phyloP scores from a whole-genome alignment of 2,113 vertebrate species.

The Ophthalmolycus amberensis region DNA sequence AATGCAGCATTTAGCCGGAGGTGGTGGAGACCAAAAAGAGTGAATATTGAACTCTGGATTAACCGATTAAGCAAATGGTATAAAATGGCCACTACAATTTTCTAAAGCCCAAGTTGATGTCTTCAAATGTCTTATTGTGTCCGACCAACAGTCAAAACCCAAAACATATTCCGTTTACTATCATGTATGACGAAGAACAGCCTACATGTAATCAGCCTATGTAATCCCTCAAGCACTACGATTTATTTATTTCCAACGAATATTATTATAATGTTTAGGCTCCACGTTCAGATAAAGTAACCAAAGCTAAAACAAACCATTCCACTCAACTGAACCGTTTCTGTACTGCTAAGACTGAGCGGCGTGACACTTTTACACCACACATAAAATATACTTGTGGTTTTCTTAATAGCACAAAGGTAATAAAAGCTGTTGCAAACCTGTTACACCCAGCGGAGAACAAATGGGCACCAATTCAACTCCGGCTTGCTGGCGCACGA shows the following conservation, averaged over 20 bases:
- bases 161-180: background rate
- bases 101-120: background rate
- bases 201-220: no score
- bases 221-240: background rate
- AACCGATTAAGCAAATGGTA: background rate
- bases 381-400: background rate
- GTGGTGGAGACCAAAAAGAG: background rate
- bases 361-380: background rate
- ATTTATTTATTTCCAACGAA: background rate
- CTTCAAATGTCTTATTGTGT: background rate
- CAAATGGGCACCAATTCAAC: slow-evolving; percentile 48
- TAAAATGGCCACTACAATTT: background rate
- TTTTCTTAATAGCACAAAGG: slow-evolving; percentile 18
- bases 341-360: background rate
- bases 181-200: background rate
- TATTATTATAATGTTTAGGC: background rate
- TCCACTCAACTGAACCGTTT: background rate
- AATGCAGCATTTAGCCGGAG: background rate
- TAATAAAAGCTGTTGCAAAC: slow-evolving; percentile 30
- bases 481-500: slow-evolving; percentile 51
- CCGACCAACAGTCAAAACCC: background rate
- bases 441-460: slow-evolving; percentile 45
- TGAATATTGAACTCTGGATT: background rate
- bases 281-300: slow-evolving; percentile 6
- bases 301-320: background rate